Conservation (phyloP, 2,888 invertebrate species). For the Notodonta ziczac region DNA sequence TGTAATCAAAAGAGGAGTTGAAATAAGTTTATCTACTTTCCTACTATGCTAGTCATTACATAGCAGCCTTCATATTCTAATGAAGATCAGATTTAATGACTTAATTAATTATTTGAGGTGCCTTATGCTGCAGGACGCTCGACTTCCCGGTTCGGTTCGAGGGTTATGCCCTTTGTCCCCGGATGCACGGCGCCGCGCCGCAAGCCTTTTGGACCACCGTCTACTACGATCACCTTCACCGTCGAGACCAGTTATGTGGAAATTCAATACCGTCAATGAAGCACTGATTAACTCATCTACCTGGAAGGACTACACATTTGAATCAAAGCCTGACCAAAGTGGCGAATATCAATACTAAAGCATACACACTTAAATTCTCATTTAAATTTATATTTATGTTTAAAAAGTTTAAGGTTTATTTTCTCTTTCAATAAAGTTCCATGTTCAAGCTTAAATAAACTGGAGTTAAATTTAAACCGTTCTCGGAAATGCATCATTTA, state of each 20-base stretch:
- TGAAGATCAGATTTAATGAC: no score
- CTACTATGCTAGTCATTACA: no score
- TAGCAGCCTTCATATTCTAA: no score
- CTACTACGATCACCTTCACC: conserved; percentile 55
- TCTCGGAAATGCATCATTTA: conserved; percentile 4
- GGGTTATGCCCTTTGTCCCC: conserved; percentile 66
- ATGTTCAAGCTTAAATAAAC: not conserved
- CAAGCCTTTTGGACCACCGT: conserved; percentile 63
- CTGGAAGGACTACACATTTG: conserved; percentile 70
- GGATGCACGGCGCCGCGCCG: conserved; percentile 60
- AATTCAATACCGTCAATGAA: conserved; percentile 76
- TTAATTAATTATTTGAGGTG: no score
- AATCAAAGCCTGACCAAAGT: conserved; percentile 45
- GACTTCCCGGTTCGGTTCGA: conserved; percentile 44
- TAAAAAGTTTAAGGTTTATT: conserved; percentile 18
- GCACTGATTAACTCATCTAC: conserved; percentile 63
- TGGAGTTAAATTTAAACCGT: not conserved
- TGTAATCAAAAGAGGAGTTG: no score
- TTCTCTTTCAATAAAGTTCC: conserved; percentile 27
- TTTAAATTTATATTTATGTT: conserved; percentile 2
- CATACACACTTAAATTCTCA: not conserved
- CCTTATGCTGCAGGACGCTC: conserved; percentile 45
- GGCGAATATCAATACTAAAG: conserved; percentile 31
- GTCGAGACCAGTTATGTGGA: conserved; percentile 57
- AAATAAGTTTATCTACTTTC: no score